phyloP scores from a whole-genome alignment of 2,888 invertebrate genomes.

The Drosophila putrida region DNA sequence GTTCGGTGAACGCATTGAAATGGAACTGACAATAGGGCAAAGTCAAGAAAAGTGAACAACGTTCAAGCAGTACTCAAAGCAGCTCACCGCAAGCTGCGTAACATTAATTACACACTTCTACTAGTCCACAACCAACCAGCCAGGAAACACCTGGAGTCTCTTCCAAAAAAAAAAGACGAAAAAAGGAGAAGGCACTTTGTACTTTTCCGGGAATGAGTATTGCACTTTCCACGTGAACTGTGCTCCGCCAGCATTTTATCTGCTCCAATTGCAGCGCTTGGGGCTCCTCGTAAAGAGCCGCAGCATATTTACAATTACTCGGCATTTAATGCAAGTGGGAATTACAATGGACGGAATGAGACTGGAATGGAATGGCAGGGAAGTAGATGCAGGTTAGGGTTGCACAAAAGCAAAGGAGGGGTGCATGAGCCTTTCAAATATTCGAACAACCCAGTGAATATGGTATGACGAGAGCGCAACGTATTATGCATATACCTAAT shows the following conservation, averaged over 20 bases:
- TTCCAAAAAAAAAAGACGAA: not conserved
- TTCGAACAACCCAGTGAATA: constrained; percentile 57
- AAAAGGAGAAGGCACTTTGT: not conserved
- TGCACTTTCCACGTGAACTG: constrained; percentile 61
- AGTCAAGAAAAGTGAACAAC: constrained; percentile 41
- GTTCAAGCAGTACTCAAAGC: constrained; percentile 17
- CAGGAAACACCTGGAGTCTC: constrained; percentile 11
- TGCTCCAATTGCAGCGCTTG: constrained; percentile 74
- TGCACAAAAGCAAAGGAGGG: constrained; percentile 11
- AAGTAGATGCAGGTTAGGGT: constrained; percentile 20
- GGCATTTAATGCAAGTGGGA: constrained; percentile 78
- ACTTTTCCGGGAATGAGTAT: constrained; percentile 12
- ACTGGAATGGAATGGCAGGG: not conserved
- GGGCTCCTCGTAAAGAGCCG: constrained; percentile 35
- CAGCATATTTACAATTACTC: constrained; percentile 73
- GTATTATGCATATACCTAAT: constrained; percentile 31
- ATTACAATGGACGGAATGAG: constrained; percentile 59
- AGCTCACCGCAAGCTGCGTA: constrained; percentile 37
- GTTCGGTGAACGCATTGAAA: constrained; percentile 42
- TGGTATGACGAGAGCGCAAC: constrained; percentile 27
- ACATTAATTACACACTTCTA: constrained; percentile 71
- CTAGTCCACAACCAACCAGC: not conserved
- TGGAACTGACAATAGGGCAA: constrained; percentile 42
- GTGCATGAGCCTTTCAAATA: constrained; percentile 46
- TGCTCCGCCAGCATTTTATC: constrained; percentile 65